These are phyloP conservation scores for Chionodraco myersi DNA, from an alignment of 2,113 vertebrate genomes.

Conservation along the genomic window DNA sequence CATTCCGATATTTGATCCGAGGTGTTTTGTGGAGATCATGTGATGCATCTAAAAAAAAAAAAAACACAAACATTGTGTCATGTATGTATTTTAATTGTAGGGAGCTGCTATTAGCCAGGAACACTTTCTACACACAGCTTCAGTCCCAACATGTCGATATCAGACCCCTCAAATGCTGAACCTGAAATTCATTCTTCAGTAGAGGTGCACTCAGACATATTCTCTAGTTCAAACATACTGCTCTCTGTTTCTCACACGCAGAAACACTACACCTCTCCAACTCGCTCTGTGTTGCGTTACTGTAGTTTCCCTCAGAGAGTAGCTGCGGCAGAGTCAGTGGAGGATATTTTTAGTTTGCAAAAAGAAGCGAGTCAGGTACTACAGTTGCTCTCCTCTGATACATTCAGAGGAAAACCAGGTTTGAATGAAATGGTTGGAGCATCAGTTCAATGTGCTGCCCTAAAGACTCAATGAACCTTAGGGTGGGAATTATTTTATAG, in stretches of 20 bases:
- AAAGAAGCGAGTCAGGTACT: slow-evolving; percentile 20
- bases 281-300: slow-evolving; percentile 33
- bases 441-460: slow-evolving; percentile 3
- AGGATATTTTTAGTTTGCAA: slow-evolving; percentile 66
- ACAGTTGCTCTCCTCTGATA: slow-evolving; percentile 3
- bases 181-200: neutral
- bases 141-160: neutral
- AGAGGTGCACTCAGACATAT: neutral
- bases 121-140: neutral
- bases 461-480: slow-evolving; percentile 30
- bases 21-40: neutral
- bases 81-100: neutral
- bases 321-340: slow-evolving; percentile 43
- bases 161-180: neutral
- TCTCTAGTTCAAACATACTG: slow-evolving; percentile 9
- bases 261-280: slow-evolving; percentile 31
- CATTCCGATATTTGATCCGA: slow-evolving; percentile 2
- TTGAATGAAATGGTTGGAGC: slow-evolving; percentile 34
- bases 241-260: slow-evolving; percentile 23
- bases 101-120: neutral
- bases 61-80: too few relatives aligned
- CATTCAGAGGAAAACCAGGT: slow-evolving; percentile 11
- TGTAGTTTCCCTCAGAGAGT: slow-evolving; percentile 55
- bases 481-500: slow-evolving; percentile 1
- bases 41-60: neutral